Evolutionary conservation across 2,888 invertebrate genomes (phyloP), one percentile per base, ranked within the genome.

Genomic region (Lapara coniferarum): DNA sequence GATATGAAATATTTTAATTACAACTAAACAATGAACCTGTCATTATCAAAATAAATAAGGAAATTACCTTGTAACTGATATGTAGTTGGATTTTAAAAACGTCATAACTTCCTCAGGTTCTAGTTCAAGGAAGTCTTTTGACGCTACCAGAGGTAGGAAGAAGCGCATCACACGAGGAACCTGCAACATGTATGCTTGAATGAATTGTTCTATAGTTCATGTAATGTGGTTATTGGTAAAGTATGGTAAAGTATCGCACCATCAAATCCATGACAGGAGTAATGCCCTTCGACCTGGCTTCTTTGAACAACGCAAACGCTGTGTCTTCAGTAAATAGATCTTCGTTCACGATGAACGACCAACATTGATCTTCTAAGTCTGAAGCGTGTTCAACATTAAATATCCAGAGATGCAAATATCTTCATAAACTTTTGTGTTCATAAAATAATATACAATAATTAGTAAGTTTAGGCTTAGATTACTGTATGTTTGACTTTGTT

Each of bases 361-460:
- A 96, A 85, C 97, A 96, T 79, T 97, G 97, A 72, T 96, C 95
- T 76, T 96, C 95, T 71, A 97, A 89, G 87, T 96, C 96, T 96
- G 84, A 78, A 71, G 70, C 66, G 53, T 55, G 67, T 37, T 37
- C 8, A 7, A 8, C 8, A 37, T 37, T 37, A 37, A 25, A 25
- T 2, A 25, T 25, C 25, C 2, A 25, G 25, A 25, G 25, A 25
- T 25, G 25, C 25, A 1, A 25, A 25, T 25, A 25, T 25, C 25
- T 25, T 25, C 25, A 25, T 25, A 25, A 25, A 25, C 25, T 2
- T 25, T 25, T 25, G 25, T 25, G 25, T 25, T 25, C 2, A 25
- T 25, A 25, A 25, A 25, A 25, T 1, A 25, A 25, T 25, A 25
- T 25, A 25, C 25, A 1, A 25, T 25, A 1, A 25, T 25, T 25